Evolutionary conservation across 1,140 invertebrate species (phyloP), one percentile per base, ranked within the genome.

Genomic region (Microvelia longipes): DNA sequence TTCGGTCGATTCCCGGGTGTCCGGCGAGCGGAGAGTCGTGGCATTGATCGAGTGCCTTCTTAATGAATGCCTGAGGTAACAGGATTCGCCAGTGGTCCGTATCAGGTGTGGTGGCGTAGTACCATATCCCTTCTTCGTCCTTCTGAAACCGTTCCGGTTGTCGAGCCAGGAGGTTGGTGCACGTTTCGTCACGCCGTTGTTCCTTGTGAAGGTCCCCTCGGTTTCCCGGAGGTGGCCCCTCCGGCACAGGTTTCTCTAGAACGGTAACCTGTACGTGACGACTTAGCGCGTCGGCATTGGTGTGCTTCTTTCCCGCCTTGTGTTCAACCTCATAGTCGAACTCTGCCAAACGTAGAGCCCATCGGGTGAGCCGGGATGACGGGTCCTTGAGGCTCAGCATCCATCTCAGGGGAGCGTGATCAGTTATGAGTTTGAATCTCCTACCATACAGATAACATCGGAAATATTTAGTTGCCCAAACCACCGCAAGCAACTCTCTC

Each of bases 361-460:
- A 65, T 27, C 63, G n/a, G 2, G 5, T 50, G 1, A 69, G 25
- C 15, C 50, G 30, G 24, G 68, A 61, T 1, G 68, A 61, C 15
- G 80, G 78, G 64, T 84, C 80, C 71, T 82, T 84, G 0, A 81
- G 69, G 14, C 77, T 78, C 29, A 79, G 76, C 1, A 85, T 72
- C 78, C 80, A 85, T 29, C 72, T 75, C 25, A 85, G 72, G 0
- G 81, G 79, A 72, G 76, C 75, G 72, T 85, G 81, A 71, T 86
- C 83, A 0, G 81, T 85, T 14, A 80, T 68, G 0, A 85, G 76
- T 26, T 72, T 80, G 71, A 85, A 85, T 66, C 80, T 76, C 30
- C 68, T 76, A 24, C 80, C 80, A 69, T 79, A 80, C 1, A 86
- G 68, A 74, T 83, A 85, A 28, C 78, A 76, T 69, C 77, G 69